Evolutionary conservation across 2,888 invertebrate genomes (phyloP).

Genomic region (Oscheius sp.): DNA sequence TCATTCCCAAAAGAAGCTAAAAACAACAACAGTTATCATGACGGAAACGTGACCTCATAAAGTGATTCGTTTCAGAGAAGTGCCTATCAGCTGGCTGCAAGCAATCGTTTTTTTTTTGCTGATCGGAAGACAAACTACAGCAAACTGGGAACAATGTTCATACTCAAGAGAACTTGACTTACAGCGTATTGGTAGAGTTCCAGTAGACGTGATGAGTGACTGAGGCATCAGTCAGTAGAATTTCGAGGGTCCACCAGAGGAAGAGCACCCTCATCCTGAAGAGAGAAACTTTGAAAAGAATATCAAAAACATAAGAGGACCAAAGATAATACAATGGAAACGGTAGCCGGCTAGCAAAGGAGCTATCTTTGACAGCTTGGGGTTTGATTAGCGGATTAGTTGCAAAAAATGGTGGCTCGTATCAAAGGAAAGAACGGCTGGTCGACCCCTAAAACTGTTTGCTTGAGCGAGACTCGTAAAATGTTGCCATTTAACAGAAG

Average conservation of each 20-base stretch:
- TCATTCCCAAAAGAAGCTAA: not conserved
- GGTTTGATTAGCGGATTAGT: conserved; percentile 9
- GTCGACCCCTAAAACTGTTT: not conserved
- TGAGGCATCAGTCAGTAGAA: not conserved
- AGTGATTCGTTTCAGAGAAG: not conserved
- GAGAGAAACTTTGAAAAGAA: not conserved
- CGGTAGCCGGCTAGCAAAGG: not conserved
- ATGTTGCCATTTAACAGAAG: conserved; percentile 15
- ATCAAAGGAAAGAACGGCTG: not conserved
- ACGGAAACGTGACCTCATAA: not conserved
- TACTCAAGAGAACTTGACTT: not conserved
- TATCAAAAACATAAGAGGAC: not conserved
- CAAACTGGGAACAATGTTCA: not conserved
- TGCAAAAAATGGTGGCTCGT: not conserved
- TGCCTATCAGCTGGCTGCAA: not conserved
- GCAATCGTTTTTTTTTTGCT: not conserved
- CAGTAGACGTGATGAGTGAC: conserved; percentile 34
- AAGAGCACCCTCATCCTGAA: not conserved
- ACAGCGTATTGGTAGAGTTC: conserved; percentile 38
- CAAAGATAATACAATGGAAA: not conserved
- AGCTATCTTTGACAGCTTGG: conserved; percentile 9
- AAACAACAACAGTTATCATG: not conserved
- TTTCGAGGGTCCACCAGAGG: not conserved
- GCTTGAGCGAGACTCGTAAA: not conserved
- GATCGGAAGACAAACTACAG: not conserved